Percentiles rank a stretch among this genome's conserved stretches.
These are phyloP conservation scores for Danionella dracula DNA, from an alignment of 2,797 vertebrate genomes.

Conservation along the genomic window DNA sequence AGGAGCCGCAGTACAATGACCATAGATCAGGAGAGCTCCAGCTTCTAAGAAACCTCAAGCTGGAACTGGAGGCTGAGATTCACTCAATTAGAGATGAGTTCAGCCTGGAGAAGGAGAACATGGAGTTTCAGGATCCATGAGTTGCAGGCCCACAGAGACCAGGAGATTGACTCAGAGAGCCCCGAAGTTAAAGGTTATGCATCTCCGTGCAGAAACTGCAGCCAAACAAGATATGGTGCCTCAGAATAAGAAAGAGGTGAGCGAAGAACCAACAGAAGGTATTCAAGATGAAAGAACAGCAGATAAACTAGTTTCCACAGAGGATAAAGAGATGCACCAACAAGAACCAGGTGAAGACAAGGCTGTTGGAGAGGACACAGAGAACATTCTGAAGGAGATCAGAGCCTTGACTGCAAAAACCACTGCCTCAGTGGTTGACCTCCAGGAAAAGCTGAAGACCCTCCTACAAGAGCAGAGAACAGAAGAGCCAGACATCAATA, in stretches of 20 bases:
- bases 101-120: conserved; percentile 85
- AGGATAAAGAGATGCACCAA: no score
- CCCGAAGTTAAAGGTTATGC: no score
- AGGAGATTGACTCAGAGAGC: conserved; percentile 46
- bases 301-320: no score
- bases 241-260: no score
- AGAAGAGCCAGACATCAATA: conserved; percentile 48
- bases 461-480: conserved; percentile 71
- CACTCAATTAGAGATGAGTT: conserved; percentile 81
- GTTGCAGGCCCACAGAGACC: conserved; percentile 78
- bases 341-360: no score
- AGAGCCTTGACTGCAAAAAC: conserved; percentile 78
- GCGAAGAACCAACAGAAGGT: no score
- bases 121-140: conserved; percentile 97
- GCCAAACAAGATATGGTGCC: neutral
- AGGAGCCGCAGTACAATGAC: conserved; percentile 75
- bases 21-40: conserved; percentile 77
- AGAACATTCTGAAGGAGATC: conserved; percentile 79
- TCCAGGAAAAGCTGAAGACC: conserved; percentile 74
- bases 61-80: conserved; percentile 83
- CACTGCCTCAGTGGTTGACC: conserved; percentile 68
- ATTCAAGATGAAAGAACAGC: no score
- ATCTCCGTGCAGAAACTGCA: no score
- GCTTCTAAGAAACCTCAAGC: conserved; percentile 84
- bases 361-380: no score